Evolutionary conservation across 2,113 vertebrate species (phyloP), one percentile per base, ranked within the genome.

Genomic region (Clarias gariepinus): DNA sequence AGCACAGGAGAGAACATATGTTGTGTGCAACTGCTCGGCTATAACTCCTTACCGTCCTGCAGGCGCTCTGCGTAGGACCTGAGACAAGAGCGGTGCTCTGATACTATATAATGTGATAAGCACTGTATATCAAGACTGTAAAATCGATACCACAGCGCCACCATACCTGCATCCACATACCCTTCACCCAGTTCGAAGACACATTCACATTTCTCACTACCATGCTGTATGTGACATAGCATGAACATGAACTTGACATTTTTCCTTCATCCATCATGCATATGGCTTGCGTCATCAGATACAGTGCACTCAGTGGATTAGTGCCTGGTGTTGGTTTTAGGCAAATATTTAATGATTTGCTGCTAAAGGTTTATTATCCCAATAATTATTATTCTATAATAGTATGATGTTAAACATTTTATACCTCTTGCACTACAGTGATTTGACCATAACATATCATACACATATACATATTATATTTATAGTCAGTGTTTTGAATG

Each of bases 71-170:
- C 80, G n/a, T 16, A 33, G 83, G 85, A 81, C 52, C 79, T 87
- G 33, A 87, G 80, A 90, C 52, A 69, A 66, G 18, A 83, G 68
- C 74, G 84, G 21, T 81, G 87, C 71, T 89, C 87, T 86, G 66
- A 15, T 79, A 23, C 33, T 73, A 84, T 87, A 86, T 84, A 84
- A 86, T 83, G 87, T 87, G 86, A 87, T 86, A 90, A 86, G 85
- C 82, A 66, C 87, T 60, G 61, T 87, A 90, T 84, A 89, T 89
- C 82, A 83, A 61, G 25, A 73, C 78, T 69, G 36, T n/a, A 58
- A 64, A 73, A 87, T 90, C 89, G 82, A 88, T 88, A 88, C 36
- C 77, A 82, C 82, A 82, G 71, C 85, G 84, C 52, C 64, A 41
- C 28, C 28, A 68, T 80, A 83, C n/a, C 13, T 86, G 77, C 89